phyloP scores from a whole-genome alignment of 2,888 invertebrate species.

The Pyralis farinalis region DNA sequence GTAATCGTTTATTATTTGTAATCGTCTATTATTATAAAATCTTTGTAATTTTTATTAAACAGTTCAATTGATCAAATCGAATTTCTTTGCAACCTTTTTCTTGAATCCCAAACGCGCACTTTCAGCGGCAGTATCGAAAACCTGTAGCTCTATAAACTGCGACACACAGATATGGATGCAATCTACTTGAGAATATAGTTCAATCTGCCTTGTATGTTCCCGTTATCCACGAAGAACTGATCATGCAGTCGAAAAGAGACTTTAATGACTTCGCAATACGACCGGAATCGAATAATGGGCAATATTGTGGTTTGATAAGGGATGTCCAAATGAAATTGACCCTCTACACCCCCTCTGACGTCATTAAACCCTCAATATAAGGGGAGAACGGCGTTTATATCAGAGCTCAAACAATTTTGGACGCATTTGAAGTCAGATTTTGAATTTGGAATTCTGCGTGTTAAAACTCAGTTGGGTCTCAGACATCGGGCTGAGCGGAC shows the following conservation, averaged over 20 bases:
- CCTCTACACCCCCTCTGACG: constrained; percentile 28
- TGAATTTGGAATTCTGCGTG: constrained; percentile 26
- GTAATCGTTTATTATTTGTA: too few relatives aligned
- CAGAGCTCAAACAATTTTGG: constrained; percentile 46
- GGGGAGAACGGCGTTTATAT: constrained; percentile 36
- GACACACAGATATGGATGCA: constrained; percentile 21
- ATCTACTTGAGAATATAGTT: accelerated
- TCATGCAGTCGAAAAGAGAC: constrained; percentile 16
- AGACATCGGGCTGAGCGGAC: constrained; percentile 29
- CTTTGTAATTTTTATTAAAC: too few relatives aligned
- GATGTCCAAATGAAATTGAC: constrained; percentile 31
- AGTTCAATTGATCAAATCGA: neutral
- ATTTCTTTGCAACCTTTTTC: constrained; percentile 27
- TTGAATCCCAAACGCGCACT: constrained; percentile 37
- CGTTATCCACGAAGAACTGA: neutral
- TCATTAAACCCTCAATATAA: constrained; percentile 31
- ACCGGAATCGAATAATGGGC: constrained; percentile 8
- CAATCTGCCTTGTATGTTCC: constrained; percentile 6
- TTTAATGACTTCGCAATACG: constrained; percentile 14
- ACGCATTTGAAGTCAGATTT: constrained; percentile 30
- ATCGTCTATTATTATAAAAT: too few relatives aligned
- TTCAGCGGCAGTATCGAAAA: constrained; percentile 67
- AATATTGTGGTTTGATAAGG: constrained; percentile 41
- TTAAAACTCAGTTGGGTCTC: constrained; percentile 37
- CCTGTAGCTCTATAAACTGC: constrained; percentile 60